Base-by-base conservation (phyloP, 2,797 vertebrate species). In the Karalla daura region DNA sequence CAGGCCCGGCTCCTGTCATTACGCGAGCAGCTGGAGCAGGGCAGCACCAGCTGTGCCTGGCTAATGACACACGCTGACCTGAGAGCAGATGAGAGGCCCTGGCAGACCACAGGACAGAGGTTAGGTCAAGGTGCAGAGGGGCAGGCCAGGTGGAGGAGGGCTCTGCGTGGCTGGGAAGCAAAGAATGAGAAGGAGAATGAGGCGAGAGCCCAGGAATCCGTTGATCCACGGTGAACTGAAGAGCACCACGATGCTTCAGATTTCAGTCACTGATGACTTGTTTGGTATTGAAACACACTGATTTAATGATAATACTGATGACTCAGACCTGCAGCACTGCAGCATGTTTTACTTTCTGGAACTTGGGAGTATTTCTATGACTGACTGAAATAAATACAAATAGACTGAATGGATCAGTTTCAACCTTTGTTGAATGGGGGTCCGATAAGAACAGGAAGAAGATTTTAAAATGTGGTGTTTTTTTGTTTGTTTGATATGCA, bases 1-100 rank as follows among this genome's bases (percentile, higher is more conserved):
- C 52, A 33, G 63, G 33, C 44, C 10, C 75, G 61, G 35, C 30
- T 75, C 77, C 70, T 91, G 81, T 90, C 66, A 90, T 91, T 90
- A 88, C 23, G 44, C 27, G 18, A 72, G 61, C 79, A 81, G 70
- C 78, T 83, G 83, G 50, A 72, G 45, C 2, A 35, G 52, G 21
- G 27, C 60, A 23, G 32, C 74, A 76, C 45, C 76, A 78, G 69
- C 65, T 81, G 75, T 28, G 46, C 11, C 0, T 14, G 37, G 28
- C 15, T 83, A 88, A 89, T 88, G 71, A 86, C 32, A 76, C 62
- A 52, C 60, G 60, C 36, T 14, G 43, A 47, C 32, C 27, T 76
- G 63, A 69, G 74, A 85, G 62, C 45, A 58, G 47, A 63, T 44
- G 63, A 51, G 49, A 55, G 54, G 49, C 4, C 12, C 46, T 1